Conservation (phyloP, 2,797 vertebrate genomes). For the Artibeus jamaicensis region DNA sequence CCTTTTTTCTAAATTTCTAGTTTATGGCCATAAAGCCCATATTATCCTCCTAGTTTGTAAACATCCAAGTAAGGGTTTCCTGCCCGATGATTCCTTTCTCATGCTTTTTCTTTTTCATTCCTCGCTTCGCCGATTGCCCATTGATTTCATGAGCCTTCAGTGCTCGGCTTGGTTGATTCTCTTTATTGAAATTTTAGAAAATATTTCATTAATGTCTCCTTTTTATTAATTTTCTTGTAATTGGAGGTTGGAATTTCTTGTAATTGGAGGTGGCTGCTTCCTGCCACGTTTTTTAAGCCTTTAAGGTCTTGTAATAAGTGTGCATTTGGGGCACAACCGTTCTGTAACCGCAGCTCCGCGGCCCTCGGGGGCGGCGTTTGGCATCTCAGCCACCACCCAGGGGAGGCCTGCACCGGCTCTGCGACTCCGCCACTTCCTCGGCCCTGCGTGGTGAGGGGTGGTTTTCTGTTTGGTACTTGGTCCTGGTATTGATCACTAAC, state of each 20-base stretch:
- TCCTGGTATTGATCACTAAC: background rate
- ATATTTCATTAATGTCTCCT: background rate
- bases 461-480: background rate
- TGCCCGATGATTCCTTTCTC: background rate
- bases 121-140: background rate
- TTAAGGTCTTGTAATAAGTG: background rate
- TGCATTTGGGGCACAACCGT: no score
- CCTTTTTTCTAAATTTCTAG: background rate
- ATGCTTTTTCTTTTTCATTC: background rate
- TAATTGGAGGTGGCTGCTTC: background rate
- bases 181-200: background rate
- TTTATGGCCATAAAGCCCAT: background rate
- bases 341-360: accelerated
- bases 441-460: background rate
- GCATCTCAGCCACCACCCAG: background rate
- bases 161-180: background rate
- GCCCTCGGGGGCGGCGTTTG: background rate
- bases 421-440: accelerated
- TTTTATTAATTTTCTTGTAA: background rate
- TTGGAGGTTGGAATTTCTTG: background rate
- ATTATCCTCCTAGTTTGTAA: background rate
- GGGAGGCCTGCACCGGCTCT: accelerated
- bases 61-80: background rate
- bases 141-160: background rate
- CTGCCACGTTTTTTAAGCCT: background rate